Evolutionary conservation across 1,140 invertebrate species (phyloP), one percentile per base, ranked within the genome.

Genomic region (Himalopsyche phryganea): DNA sequence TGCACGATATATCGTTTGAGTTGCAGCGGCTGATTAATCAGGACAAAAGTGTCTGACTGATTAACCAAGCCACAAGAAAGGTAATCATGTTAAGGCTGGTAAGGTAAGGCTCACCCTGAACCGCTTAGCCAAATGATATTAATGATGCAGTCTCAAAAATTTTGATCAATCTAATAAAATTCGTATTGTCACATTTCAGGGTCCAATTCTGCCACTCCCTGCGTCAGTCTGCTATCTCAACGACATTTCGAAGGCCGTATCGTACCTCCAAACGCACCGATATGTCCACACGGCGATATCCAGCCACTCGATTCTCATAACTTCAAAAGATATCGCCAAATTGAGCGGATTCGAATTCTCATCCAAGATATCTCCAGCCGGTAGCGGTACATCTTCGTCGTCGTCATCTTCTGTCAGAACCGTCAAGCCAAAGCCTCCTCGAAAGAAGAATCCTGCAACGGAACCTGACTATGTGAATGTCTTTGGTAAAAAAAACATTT

Each of bases 221-320:
- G 71, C 68, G 1, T 67, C 74, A 5, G 9, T 78, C 7, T 65
- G 69, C 32, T 76, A 76, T 51, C 63, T 71, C 0, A 51, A 70
- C 14, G 74, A 76, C 53, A 68, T 78, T 4, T 69, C 72, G 1
- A 72, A 69, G 32, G 76, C 76, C 0, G 56, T 77, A 6, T 64
- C 70, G 4, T 75, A 75, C 66, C 67, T 78, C 4, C 65, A 68
- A 1, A 74, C 72, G 69, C 74, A 76, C 57, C 71, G 70, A 13
- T 78, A 69, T 59, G 40, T 77, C 0, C 76, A 78, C 67, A 73
- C 74, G 1, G 69, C 67, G 10, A 51, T 78, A 2, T 70, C 59
- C 52, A 78, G 76, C 59, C 60, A 65, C 13, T 61, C 66, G 13
- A 63, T 78, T 3, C 67, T 73, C 61, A 55, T 78, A 2, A 75